These are phyloP conservation scores for Drymonia ruficornis DNA, from an alignment of 2,888 invertebrate species.

Conservation along the genomic window DNA sequence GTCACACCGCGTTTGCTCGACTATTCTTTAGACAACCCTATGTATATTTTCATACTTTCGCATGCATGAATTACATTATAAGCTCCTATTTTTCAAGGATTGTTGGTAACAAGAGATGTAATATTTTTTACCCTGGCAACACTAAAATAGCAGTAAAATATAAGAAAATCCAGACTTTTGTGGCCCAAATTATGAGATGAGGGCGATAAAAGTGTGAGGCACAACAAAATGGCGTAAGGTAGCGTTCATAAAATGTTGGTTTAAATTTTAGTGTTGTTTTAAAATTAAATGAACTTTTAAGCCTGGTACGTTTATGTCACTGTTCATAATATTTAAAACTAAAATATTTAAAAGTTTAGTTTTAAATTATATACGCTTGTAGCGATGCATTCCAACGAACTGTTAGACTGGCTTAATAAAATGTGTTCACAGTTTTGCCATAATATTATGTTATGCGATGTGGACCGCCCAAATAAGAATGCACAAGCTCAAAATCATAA, in stretches of 20 bases:
- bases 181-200: slow-evolving; percentile 28
- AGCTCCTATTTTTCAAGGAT: slow-evolving; percentile 30
- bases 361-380: no score
- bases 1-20: neutral
- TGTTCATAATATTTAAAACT: no score
- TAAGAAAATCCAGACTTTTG: slow-evolving; percentile 34
- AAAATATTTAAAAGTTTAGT: no score
- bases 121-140: slow-evolving; percentile 33
- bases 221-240: neutral
- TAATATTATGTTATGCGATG: no score
- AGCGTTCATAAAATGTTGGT: neutral
- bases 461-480: no score
- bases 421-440: no score
- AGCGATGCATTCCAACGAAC: no score
- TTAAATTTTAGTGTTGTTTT: neutral
- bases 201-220: slow-evolving; percentile 11
- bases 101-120: slow-evolving; percentile 37
- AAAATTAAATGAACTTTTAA: neutral
- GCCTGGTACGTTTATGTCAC: no score
- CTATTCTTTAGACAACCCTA: neutral
- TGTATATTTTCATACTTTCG: neutral
- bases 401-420: no score
- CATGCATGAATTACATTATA: slow-evolving; percentile 20
- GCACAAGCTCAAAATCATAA: no score
- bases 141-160: slow-evolving; percentile 34